phyloP scores from a whole-genome alignment of 2,113 vertebrate species.

The Microcebus jonahi region DNA sequence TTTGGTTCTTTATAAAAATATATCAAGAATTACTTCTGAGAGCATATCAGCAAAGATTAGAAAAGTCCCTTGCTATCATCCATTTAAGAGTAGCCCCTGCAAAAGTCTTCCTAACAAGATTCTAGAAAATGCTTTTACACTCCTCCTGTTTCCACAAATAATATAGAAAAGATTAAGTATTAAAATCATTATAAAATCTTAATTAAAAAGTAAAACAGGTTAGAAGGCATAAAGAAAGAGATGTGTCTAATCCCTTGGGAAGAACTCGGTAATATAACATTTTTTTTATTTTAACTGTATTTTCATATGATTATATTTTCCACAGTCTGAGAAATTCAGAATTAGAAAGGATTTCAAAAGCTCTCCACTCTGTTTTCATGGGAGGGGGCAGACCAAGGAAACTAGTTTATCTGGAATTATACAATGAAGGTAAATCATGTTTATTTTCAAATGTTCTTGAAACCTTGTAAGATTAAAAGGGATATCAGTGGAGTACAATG shows the following conservation, averaged over 20 bases:
- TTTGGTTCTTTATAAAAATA: neutral
- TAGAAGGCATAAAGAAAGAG: conserved; percentile 17
- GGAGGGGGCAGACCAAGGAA: neutral
- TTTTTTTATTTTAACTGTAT: conserved; percentile 26
- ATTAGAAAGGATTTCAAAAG: neutral
- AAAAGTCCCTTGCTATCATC: neutral
- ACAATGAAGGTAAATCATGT: neutral
- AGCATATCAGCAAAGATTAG: neutral
- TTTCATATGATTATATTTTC: neutral
- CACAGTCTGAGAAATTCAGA: neutral
- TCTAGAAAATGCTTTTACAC: neutral
- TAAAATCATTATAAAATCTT: neutral
- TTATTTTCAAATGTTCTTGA: neutral
- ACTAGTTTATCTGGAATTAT: neutral
- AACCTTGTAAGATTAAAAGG: neutral
- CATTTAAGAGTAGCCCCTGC: neutral
- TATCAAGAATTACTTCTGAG: neutral
- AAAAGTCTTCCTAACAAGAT: neutral
- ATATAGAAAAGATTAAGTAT: neutral
- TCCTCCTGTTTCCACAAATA: neutral
- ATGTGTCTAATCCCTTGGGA: neutral
- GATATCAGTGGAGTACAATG: neutral
- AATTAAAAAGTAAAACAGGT: conserved; percentile 33
- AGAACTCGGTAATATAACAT: conserved; percentile 18
- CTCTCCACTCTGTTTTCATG: neutral